Evolutionary conservation across 2,888 invertebrate genomes (phyloP).

Genomic region (Campopleginae sp.): DNA sequence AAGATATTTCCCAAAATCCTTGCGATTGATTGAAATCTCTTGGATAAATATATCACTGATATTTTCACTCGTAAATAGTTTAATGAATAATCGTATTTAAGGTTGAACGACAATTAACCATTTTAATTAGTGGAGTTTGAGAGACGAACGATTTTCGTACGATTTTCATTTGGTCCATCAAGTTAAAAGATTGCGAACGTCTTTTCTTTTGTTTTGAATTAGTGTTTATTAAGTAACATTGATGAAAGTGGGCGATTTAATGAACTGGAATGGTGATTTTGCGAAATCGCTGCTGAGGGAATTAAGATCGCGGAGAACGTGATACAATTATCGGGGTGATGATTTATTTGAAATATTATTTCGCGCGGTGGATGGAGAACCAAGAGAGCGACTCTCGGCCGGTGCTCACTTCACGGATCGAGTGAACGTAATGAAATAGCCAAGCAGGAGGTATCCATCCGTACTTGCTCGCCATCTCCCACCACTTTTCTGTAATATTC

Average conservation of each 20-base stretch:
- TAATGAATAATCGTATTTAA: not conserved
- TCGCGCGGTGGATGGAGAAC: constrained; percentile 10
- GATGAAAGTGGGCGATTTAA: not conserved
- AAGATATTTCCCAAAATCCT: not conserved
- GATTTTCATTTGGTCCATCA: constrained; percentile 3
- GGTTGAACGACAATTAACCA: not conserved
- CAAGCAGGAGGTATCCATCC: constrained; percentile 65
- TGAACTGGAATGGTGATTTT: not conserved
- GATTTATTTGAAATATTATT: constrained; percentile 6
- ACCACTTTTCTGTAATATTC: constrained; percentile 47
- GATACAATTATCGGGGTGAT: constrained; percentile 4
- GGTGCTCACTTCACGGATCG: constrained; percentile 72
- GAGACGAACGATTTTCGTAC: not conserved
- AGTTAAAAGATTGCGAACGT: not conserved
- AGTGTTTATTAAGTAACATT: not conserved
- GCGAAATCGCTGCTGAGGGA: not conserved
- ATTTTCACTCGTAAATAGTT: not conserved
- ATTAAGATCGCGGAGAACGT: constrained; percentile 9
- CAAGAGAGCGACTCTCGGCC: constrained; percentile 36
- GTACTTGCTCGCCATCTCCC: constrained; percentile 62
- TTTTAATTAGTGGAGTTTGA: not conserved
- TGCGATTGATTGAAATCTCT: not conserved
- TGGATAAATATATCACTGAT: not conserved
- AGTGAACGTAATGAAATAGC: constrained; percentile 79
- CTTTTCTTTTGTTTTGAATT: not conserved